Conservation (phyloP, 2,113 vertebrate genomes). For the Scatophagus argus region DNA sequence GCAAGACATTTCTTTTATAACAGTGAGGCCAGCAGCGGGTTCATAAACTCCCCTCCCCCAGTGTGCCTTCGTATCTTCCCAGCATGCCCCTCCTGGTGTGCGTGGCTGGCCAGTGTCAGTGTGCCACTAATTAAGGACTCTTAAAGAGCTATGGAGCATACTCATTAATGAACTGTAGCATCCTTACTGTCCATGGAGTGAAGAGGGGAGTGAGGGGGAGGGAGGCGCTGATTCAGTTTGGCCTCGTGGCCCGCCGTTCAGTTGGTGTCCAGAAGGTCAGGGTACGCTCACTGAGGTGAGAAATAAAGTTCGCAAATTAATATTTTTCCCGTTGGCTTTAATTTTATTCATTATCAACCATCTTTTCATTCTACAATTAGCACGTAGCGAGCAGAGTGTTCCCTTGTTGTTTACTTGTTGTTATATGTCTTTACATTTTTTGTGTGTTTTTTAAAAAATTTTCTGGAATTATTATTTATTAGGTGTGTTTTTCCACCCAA, state of each 20-base stretch:
- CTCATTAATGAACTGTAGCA: conserved; percentile 82
- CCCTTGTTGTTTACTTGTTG: neutral
- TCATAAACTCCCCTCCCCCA: conserved; percentile 48
- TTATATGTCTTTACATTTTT: neutral
- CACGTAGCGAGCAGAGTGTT: neutral
- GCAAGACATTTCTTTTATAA: conserved; percentile 2
- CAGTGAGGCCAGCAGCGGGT: conserved; percentile 27
- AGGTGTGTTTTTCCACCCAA: conserved; percentile 1
- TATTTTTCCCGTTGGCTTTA: neutral
- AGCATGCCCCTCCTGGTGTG: conserved; percentile 55
- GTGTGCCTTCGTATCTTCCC: conserved; percentile 37
- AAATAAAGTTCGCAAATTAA: neutral
- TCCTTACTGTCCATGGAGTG: conserved; percentile 71
- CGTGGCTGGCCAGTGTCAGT: conserved; percentile 61
- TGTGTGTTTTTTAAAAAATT: neutral
- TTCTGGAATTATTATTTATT: neutral
- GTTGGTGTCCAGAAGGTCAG: conserved; percentile 68
- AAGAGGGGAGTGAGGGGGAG: conserved; percentile 19
- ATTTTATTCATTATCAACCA: neutral
- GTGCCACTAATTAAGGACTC: conserved; percentile 83
- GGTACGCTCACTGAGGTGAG: neutral
- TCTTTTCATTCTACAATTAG: neutral
- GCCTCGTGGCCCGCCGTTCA: conserved; percentile 31
- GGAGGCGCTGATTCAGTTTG: conserved; percentile 49
- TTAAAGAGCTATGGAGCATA: conserved; percentile 72